Percentiles rank a stretch among this genome's conserved stretches.
Evolutionary conservation across 53 echinoderm and acorn worm genomes (phyloP).

Genomic region (Paracentrotus lividus): DNA sequence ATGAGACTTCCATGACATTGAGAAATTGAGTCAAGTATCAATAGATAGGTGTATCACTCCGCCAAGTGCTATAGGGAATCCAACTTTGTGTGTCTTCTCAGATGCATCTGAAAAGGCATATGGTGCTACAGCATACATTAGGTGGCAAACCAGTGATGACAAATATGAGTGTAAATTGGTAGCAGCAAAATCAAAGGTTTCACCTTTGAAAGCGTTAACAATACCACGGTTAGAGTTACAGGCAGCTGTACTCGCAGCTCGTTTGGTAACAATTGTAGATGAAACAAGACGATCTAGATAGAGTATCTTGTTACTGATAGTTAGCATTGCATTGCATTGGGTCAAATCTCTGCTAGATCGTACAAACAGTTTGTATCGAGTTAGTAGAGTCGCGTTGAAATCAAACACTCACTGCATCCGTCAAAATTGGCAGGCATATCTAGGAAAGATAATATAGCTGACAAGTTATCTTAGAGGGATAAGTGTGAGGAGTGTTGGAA

Average conservation of each 20-base stretch:
- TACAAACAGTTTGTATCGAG: conserved; percentile 78
- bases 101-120: conserved; percentile 84
- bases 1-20: conserved; percentile 75
- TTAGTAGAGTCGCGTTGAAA: conserved; percentile 75
- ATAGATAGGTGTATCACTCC: conserved; percentile 64
- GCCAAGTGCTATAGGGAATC: conserved; percentile 2
- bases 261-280: conserved; percentile 75
- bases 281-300: conserved; percentile 44
- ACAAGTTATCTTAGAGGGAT: conserved; percentile 77
- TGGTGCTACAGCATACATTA: conserved; percentile 74
- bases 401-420: conserved; percentile 71
- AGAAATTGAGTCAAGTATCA: conserved; percentile 35
- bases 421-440: conserved; percentile 75
- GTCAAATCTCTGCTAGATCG: conserved; percentile 67
- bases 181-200: conserved; percentile 74
- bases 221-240: conserved; percentile 74
- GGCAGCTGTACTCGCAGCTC: conserved; percentile 69
- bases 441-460: conserved; percentile 55
- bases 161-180: conserved; percentile 59
- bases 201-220: conserved; percentile 69
- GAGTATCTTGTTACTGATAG: conserved; percentile 81
- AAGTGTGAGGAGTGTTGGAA: conserved; percentile 17
- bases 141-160: conserved; percentile 68
- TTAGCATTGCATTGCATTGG: conserved; percentile 72
- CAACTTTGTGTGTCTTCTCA: conserved; percentile 73